Percentiles rank a stretch among this genome's conserved stretches.
These are phyloP conservation scores for Rousettus leschenaultii DNA, from an alignment of 2,113 vertebrate species.

Conservation along the genomic window DNA sequence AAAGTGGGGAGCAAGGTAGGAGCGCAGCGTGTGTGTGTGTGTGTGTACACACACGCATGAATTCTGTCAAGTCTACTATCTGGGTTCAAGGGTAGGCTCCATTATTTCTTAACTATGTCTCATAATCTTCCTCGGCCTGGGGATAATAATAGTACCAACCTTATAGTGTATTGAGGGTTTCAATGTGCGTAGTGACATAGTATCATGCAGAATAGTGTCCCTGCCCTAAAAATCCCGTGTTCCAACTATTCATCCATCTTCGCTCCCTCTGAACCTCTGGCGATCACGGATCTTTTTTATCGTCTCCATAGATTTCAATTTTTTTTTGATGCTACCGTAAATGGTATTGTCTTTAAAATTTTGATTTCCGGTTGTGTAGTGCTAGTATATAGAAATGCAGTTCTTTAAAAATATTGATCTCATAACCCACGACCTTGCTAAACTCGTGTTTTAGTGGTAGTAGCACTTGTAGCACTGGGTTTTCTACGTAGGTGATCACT, in stretches of 20 bases:
- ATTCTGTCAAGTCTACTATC: not conserved
- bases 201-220: not conserved
- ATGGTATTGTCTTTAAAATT: not conserved
- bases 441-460: not conserved
- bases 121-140: not conserved
- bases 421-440: not conserved
- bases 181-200: too few relatives aligned
- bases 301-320: not conserved
- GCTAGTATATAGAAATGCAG: not conserved
- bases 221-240: not conserved
- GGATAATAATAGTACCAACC: not conserved
- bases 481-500: not conserved
- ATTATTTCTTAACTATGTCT: not conserved
- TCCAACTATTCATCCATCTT: not conserved
- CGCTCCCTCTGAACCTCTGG: not conserved
- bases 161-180: not conserved
- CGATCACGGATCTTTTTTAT: not conserved
- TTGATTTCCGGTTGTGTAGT: not conserved
- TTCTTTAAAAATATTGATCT: not conserved
- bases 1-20: not conserved
- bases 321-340: not conserved
- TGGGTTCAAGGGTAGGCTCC: not conserved
- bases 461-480: not conserved
- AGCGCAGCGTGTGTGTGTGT: not conserved
- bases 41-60: not conserved